A percentile compares a stretch with the other conserved stretches of the same genome.
Evolutionary conservation across 2,113 vertebrate species (phyloP).

Genomic region (Seriola rivoliana): DNA sequence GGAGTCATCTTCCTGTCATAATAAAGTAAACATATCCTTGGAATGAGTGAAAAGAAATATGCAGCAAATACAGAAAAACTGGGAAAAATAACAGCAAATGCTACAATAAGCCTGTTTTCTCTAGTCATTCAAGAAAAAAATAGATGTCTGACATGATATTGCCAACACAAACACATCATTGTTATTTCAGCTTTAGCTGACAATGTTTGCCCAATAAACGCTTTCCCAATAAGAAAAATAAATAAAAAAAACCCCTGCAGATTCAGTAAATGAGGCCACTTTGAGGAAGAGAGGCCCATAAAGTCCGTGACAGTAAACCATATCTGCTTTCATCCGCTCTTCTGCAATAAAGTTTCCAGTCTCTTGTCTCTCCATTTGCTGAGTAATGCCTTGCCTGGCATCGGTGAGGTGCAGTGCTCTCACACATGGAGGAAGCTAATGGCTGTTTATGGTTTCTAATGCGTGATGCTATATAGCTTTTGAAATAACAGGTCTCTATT

Average conservation of each 20-base stretch:
- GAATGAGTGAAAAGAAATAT: slow-evolving; percentile 18
- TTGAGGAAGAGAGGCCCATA: slow-evolving; percentile 44
- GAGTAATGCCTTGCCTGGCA: slow-evolving; percentile 49
- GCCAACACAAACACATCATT: slow-evolving; percentile 20
- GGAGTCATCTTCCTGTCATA: slow-evolving; percentile 44
- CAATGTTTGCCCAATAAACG: slow-evolving; percentile 38
- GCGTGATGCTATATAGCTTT: slow-evolving; percentile 52
- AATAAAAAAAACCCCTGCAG: slow-evolving; percentile 9
- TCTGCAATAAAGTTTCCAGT: slow-evolving; percentile 59
- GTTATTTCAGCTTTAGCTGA: slow-evolving; percentile 26
- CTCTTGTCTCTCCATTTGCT: slow-evolving; percentile 64
- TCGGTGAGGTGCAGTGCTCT: slow-evolving; percentile 39
- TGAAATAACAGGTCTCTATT: slow-evolving; percentile 58
- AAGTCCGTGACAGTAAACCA: slow-evolving; percentile 59
- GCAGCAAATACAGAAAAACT: not conserved
- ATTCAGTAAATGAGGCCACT: slow-evolving; percentile 49
- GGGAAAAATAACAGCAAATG: slow-evolving; percentile 5
- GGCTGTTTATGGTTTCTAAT: slow-evolving; percentile 72
- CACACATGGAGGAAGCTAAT: slow-evolving; percentile 62
- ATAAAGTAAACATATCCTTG: slow-evolving; percentile 52
- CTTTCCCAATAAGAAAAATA: not conserved
- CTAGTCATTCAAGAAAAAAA: not conserved
- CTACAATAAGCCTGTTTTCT: not conserved
- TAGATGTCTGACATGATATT: not conserved
- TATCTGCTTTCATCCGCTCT: slow-evolving; percentile 55